phyloP scores from a whole-genome alignment of 2,797 vertebrate species.

The Clamator glandarius region DNA sequence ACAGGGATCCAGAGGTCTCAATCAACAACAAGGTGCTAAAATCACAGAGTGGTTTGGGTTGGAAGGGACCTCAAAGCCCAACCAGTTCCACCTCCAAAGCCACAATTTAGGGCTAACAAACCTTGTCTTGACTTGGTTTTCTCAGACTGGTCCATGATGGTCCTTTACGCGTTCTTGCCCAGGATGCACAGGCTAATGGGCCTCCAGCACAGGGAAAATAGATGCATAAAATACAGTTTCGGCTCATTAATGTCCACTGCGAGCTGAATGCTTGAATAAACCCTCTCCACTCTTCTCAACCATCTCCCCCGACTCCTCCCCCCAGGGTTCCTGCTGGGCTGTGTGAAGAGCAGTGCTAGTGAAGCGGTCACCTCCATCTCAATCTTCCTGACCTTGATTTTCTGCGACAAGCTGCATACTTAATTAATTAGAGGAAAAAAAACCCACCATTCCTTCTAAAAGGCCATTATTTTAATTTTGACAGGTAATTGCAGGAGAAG shows the following conservation, averaged over 20 bases:
- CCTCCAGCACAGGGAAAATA: not conserved
- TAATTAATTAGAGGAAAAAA: constrained; percentile 65
- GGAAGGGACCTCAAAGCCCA: no score
- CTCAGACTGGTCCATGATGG: not conserved
- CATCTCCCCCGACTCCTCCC: not conserved
- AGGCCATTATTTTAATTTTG: constrained; percentile 66
- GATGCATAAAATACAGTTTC: rapidly evolving
- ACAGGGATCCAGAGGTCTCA: not conserved
- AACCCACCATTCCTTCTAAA: constrained; percentile 17
- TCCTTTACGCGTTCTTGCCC: not conserved
- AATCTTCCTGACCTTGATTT: constrained; percentile 67
- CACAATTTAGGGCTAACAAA: not conserved
- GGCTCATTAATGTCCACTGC: not conserved
- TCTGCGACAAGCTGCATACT: constrained; percentile 62
- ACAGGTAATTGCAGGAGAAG: constrained; percentile 68
- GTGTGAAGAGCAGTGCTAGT: not conserved
- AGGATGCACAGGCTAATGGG: not conserved
- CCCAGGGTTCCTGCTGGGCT: not conserved
- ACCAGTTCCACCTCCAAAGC: not conserved
- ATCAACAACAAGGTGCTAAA: not conserved
- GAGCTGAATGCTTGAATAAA: not conserved
- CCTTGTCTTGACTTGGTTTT: not conserved
- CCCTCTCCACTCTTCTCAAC: not conserved
- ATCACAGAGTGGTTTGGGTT: no score
- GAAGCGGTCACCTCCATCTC: not conserved